phyloP scores from a whole-genome alignment of 2,113 vertebrate species.

The Epinephelus moara region DNA sequence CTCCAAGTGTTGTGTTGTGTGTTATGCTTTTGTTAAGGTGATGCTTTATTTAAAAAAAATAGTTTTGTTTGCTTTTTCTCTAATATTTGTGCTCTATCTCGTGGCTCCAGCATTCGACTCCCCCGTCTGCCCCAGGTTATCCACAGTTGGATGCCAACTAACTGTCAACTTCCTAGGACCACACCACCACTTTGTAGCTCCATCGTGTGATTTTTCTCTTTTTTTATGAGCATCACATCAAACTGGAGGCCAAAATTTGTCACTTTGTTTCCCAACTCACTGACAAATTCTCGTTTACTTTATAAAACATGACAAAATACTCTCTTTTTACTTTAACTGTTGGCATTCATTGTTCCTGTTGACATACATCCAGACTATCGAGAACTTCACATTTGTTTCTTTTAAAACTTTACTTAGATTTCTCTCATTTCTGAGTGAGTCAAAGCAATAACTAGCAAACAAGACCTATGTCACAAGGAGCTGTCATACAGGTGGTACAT shows the following conservation, averaged over 20 bases:
- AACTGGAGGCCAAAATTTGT: conserved; percentile 8
- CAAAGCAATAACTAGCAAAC: neutral
- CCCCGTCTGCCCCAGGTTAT: conserved; percentile 13
- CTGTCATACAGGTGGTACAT: neutral
- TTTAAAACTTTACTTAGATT: neutral
- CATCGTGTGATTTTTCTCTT: conserved; percentile 3
- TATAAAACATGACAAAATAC: neutral
- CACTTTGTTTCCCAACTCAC: conserved; percentile 29
- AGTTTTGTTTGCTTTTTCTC: neutral
- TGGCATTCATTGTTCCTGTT: neutral
- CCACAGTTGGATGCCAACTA: conserved; percentile 17
- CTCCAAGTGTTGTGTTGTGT: neutral
- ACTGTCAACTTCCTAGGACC: conserved; percentile 23
- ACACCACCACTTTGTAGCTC: neutral
- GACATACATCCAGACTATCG: neutral
- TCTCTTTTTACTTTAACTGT: neutral
- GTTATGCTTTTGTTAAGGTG: neutral
- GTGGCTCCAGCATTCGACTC: conserved; percentile 8
- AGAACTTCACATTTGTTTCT: neutral
- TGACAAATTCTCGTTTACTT: conserved; percentile 1
- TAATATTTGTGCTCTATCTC: conserved; percentile 15
- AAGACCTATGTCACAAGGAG: neutral
- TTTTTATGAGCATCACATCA: conserved; percentile 12
- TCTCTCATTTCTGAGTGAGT: neutral
- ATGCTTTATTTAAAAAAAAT: neutral